These are phyloP conservation scores for Peromyscus eremicus DNA, from an alignment of 2,797 vertebrate genomes.

Conservation along the genomic window DNA sequence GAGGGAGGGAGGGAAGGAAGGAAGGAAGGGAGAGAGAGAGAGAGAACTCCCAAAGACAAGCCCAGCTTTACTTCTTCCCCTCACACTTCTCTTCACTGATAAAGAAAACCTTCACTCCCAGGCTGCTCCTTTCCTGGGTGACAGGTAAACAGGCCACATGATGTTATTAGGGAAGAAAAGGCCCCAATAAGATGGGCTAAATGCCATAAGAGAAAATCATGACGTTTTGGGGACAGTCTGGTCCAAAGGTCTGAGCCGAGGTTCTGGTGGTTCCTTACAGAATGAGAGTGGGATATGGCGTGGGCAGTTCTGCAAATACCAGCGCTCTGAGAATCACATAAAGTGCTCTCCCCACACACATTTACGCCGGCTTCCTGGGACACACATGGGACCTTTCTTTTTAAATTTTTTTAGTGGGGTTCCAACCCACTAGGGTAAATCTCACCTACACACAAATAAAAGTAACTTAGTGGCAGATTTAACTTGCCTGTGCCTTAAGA, in stretches of 20 bases:
- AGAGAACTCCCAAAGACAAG: neutral
- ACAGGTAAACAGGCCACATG: neutral
- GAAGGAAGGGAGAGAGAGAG: too few relatives aligned
- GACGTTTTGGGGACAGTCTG: neutral
- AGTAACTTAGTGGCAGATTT: constrained; percentile 66
- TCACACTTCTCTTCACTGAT: neutral
- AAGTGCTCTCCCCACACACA: neutral
- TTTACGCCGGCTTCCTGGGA: constrained; percentile 8
- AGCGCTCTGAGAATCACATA: neutral
- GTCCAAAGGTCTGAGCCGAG: neutral
- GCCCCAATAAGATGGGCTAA: neutral
- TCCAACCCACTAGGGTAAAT: constrained; percentile 37
- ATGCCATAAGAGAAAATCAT: neutral
- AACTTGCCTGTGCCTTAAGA: constrained; percentile 12
- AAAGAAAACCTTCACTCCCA: neutral
- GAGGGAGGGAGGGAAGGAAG: too few relatives aligned
- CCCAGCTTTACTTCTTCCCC: neutral
- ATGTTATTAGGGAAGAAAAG: neutral
- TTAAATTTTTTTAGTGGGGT: neutral
- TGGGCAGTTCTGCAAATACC: too few relatives aligned
- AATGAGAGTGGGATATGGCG: neutral
- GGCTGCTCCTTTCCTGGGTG: neutral
- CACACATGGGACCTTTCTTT: neutral
- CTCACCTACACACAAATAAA: constrained; percentile 66
- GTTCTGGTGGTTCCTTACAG: neutral